Percentiles rank a stretch among this genome's conserved stretches.
Conservation (phyloP, 2,113 vertebrate genomes). For the Urocolius indicus region DNA sequence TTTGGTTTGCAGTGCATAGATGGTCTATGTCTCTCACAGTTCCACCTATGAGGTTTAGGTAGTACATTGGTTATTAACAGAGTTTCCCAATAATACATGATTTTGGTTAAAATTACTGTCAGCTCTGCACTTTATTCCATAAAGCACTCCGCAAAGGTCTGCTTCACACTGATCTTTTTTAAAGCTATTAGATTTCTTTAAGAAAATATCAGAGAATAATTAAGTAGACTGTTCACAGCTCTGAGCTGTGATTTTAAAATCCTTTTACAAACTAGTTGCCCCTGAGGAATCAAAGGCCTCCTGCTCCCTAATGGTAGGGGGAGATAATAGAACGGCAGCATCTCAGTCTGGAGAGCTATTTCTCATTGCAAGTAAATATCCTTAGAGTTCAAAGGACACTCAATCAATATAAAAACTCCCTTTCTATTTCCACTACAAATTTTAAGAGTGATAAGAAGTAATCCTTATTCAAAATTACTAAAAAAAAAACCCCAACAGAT, state of each 20-base stretch:
- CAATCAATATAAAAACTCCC: background rate
- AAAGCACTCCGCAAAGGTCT: background rate
- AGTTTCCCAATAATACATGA: background rate
- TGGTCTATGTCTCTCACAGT: background rate
- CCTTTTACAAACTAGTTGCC: slow-evolving; percentile 9
- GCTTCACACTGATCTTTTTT: background rate
- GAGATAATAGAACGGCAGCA: slow-evolving; percentile 8
- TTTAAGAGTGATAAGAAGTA: slow-evolving; percentile 39
- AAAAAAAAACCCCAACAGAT: background rate
- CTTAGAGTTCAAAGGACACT: slow-evolving; percentile 36
- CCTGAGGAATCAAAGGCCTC: slow-evolving; percentile 13
- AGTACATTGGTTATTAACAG: background rate
- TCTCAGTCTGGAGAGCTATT: background rate
- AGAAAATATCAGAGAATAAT: slow-evolving; percentile 11
- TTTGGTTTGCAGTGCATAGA: background rate
- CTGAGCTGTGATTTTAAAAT: slow-evolving; percentile 37
- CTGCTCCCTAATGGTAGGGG: slow-evolving; percentile 9
- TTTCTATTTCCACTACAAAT: slow-evolving; percentile 38
- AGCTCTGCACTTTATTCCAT: background rate
- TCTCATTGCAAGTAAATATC: slow-evolving; percentile 27
- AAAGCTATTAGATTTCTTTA: background rate
- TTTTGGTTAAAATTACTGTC: background rate
- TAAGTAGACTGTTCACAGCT: slow-evolving; percentile 35
- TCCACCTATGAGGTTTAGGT: background rate
- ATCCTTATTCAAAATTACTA: slow-evolving; percentile 43